Conservation (phyloP, 2,797 vertebrate species). For the Saguinus oedipus region DNA sequence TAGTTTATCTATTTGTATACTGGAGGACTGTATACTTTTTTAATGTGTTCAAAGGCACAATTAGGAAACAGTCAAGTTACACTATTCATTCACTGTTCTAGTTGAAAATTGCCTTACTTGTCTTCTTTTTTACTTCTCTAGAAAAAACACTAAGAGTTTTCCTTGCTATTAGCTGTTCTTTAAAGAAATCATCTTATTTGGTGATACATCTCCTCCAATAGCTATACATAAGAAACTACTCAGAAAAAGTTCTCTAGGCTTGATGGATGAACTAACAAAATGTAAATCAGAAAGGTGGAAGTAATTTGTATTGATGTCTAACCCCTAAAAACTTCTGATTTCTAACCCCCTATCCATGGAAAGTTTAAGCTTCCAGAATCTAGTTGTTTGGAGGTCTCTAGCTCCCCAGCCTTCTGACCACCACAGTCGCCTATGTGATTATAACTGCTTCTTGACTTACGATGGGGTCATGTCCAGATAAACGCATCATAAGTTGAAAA, state of each 20-base stretch:
- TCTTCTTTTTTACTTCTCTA: neutral
- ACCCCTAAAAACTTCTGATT: neutral
- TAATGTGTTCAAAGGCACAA: neutral
- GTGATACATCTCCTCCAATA: neutral
- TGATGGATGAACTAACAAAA: neutral
- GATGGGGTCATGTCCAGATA: neutral
- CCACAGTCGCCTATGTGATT: no score
- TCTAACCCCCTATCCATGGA: neutral
- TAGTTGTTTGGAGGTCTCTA: neutral
- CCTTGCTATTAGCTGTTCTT: neutral
- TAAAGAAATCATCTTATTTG: neutral
- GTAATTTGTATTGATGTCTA: neutral
- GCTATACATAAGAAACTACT: neutral
- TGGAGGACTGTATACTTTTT: neutral
- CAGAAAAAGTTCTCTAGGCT: neutral
- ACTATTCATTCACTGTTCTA: neutral
- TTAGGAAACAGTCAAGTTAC: neutral
- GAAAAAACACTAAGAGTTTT: neutral
- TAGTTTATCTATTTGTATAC: no score
- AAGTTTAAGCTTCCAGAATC: neutral
- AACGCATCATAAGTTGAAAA: neutral
- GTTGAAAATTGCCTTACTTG: neutral
- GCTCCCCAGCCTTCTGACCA: neutral
- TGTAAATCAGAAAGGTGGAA: neutral
- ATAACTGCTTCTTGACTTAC: neutral